Evolutionary conservation across 2,797 vertebrate species (phyloP).

Genomic region (Scarus forsteni): DNA sequence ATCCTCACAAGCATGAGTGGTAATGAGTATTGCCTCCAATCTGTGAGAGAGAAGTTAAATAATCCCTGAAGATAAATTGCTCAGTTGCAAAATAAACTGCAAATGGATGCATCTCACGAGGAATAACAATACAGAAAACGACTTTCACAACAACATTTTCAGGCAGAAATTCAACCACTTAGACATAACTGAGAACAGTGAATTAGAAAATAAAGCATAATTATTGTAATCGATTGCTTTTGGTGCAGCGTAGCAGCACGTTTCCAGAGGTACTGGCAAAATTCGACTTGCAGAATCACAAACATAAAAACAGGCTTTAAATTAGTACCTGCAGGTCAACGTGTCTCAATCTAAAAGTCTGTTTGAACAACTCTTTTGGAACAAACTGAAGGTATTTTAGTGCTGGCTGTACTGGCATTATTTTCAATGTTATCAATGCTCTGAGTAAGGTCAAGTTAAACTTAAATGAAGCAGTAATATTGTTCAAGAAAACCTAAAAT

Average conservation of each 20-base stretch:
- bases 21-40: slow-evolving; percentile 20
- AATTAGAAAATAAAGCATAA: neutral
- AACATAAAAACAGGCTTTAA: neutral
- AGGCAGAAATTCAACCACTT: neutral
- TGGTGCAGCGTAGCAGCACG: neutral
- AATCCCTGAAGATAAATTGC: slow-evolving; percentile 10
- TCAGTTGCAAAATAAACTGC: neutral
- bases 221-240: neutral
- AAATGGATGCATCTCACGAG: slow-evolving; percentile 3
- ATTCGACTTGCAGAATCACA: no score
- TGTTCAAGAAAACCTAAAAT: no score
- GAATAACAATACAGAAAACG: slow-evolving; percentile 1
- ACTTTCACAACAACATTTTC: slow-evolving; percentile 2
- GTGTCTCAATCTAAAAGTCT: no score
- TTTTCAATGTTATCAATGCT: no score
- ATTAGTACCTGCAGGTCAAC: no score
- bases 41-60: slow-evolving; percentile 23
- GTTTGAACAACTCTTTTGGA: no score
- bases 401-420: no score
- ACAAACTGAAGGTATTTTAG: no score
- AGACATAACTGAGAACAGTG: neutral
- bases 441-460: no score
- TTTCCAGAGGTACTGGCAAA: neutral
- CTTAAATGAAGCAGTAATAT: no score
- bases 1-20: slow-evolving; percentile 1